These are phyloP conservation scores for Todiramphus saurophagus DNA, from an alignment of 2,113 vertebrate genomes.

Conservation along the genomic window DNA sequence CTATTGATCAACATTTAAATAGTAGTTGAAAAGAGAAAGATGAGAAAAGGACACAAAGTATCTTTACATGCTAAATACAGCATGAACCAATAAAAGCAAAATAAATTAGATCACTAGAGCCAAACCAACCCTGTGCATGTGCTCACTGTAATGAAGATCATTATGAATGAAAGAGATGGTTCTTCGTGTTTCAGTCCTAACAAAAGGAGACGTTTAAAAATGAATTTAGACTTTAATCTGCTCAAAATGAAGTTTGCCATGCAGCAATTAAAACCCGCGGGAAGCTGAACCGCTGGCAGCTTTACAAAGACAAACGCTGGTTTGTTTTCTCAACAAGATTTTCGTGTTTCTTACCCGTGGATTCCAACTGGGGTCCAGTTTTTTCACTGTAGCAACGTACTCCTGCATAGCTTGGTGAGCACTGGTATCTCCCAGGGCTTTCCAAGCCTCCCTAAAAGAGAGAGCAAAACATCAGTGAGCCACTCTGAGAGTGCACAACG, in stretches of 20 bases:
- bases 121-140: conserved; percentile 8
- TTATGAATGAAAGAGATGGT: conserved; percentile 13
- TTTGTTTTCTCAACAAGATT: background rate
- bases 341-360: conserved; percentile 79
- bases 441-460: conserved; percentile 91
- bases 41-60: conserved; percentile 52
- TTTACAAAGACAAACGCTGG: background rate
- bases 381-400: conserved; percentile 87
- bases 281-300: background rate
- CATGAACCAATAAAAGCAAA: conserved; percentile 53
- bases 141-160: background rate
- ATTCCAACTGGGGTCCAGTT: conserved; percentile 88
- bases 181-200: background rate
- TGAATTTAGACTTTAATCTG: background rate
- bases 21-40: conserved; percentile 54
- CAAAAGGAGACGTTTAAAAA: conserved; percentile 15
- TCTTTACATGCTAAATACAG: conserved; percentile 57
- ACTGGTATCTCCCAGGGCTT: conserved; percentile 89
- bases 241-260: conserved; percentile 39
- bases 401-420: conserved; percentile 92
- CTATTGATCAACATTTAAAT: conserved; percentile 66
- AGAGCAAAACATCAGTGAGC: conserved; percentile 15
- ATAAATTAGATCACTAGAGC: conserved; percentile 47
- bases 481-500: background rate
- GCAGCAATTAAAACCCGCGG: conserved; percentile 5